Evolutionary conservation across 2,113 vertebrate species (phyloP).

Genomic region (Nyctibius bracteatus): DNA sequence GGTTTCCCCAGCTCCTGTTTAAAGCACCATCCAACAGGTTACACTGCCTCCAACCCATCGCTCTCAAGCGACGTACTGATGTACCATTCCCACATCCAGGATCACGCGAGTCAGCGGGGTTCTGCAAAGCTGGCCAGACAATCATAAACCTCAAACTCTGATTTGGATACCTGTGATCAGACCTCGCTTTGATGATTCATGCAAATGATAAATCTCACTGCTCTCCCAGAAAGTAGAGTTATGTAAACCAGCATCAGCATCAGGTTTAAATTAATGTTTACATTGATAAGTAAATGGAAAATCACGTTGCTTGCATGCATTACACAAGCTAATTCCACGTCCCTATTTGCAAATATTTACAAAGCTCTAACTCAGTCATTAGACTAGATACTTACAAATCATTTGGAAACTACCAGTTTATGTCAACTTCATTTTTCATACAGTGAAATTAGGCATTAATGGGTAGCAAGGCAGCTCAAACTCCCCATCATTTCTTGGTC

Average conservation of each 20-base stretch:
- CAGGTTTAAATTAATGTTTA: conserved; percentile 44
- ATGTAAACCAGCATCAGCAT: neutral
- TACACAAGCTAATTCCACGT: conserved; percentile 4
- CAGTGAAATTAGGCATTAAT: neutral
- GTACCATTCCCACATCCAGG: neutral
- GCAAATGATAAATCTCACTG: neutral
- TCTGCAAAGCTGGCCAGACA: neutral
- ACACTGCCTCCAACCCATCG: rapidly evolving
- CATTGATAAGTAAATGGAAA: conserved; percentile 39
- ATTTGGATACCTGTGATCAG: neutral
- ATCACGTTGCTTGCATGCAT: conserved; percentile 9
- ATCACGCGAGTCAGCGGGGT: rapidly evolving
- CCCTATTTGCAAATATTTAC: conserved; percentile 50
- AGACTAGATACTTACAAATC: conserved; percentile 12
- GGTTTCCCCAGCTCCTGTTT: neutral
- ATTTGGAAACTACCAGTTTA: conserved; percentile 4
- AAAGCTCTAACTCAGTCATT: conserved; percentile 32
- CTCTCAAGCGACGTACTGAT: neutral
- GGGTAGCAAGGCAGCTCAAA: neutral
- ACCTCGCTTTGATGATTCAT: neutral
- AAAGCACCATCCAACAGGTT: rapidly evolving
- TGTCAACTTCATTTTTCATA: neutral
- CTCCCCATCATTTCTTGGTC: neutral
- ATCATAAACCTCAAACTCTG: neutral
- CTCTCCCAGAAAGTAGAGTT: neutral